phyloP scores from a whole-genome alignment of 1,140 invertebrate genomes.

The Lasioglossum baleicum region DNA sequence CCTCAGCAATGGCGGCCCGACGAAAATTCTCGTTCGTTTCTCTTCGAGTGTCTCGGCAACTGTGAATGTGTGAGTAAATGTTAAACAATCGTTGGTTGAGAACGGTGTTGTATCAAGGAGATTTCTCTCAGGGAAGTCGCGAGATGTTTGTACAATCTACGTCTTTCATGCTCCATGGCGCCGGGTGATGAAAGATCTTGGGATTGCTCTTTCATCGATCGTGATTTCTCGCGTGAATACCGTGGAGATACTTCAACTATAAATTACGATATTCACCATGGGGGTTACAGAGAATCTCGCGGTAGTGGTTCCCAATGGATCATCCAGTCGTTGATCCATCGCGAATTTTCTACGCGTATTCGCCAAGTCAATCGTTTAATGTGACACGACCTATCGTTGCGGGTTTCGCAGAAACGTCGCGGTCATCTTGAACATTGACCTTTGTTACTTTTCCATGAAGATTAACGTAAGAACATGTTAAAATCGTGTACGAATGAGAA shows the following conservation, averaged over 20 bases:
- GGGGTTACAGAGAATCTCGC: too few species aligned
- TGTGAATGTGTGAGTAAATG: too few species aligned
- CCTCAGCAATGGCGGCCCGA: background rate
- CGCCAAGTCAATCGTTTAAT: constrained; percentile 1
- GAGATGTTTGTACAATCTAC: constrained; percentile 27
- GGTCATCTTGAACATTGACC: background rate
- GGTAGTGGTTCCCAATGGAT: background rate
- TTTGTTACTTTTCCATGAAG: background rate
- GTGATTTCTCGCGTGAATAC: background rate
- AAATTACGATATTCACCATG: background rate
- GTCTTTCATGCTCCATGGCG: constrained; percentile 40
- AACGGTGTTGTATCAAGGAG: too few species aligned
- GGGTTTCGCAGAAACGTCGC: constrained; percentile 51
- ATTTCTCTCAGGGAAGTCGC: background rate
- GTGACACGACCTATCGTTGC: constrained; percentile 36
- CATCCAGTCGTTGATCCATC: background rate
- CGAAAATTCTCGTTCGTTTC: background rate
- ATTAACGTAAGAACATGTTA: background rate
- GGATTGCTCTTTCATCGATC: constrained; percentile 27
- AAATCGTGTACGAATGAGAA: background rate
- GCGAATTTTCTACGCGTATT: background rate
- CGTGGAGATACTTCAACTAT: background rate
- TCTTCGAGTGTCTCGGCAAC: too few species aligned
- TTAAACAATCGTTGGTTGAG: too few species aligned
- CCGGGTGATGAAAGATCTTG: constrained; percentile 20